Conservation (phyloP, 2,113 vertebrate genomes). For the Chlorodrepanis virens region DNA sequence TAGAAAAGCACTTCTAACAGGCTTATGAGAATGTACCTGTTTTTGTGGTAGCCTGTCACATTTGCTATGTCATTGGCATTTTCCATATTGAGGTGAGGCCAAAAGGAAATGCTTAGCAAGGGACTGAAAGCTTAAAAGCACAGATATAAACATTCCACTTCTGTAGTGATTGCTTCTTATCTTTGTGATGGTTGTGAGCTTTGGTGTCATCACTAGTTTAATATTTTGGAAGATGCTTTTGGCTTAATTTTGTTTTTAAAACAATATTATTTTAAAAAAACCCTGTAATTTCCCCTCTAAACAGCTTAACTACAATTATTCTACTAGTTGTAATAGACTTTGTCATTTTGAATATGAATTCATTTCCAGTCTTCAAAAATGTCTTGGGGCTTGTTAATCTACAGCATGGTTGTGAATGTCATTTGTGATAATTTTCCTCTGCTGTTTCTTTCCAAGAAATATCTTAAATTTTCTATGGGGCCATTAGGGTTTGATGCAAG, state of each 20-base stretch:
- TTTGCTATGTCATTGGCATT: background rate
- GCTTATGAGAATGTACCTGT: background rate
- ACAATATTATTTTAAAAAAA: background rate
- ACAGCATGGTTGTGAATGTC: background rate
- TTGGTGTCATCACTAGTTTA: background rate
- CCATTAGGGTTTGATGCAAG: background rate
- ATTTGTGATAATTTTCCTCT: background rate
- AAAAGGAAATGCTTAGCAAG: background rate
- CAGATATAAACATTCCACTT: background rate
- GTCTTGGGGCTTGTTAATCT: background rate
- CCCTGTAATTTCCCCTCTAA: background rate
- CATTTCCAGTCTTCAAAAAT: background rate
- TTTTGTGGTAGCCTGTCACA: background rate
- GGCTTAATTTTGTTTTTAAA: background rate
- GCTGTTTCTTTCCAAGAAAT: conserved; percentile 6
- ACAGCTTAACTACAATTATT: background rate
- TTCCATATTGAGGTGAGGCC: background rate
- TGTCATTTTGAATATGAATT: conserved; percentile 22
- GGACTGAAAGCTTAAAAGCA: background rate
- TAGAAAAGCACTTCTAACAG: background rate
- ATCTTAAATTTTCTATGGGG: background rate
- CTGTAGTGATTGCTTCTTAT: background rate
- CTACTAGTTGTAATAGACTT: background rate
- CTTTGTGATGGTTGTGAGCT: background rate
- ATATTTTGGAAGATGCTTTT: background rate